Base-by-base conservation (phyloP, 2,888 invertebrate species). In the Acrobeloides nanus region DNA sequence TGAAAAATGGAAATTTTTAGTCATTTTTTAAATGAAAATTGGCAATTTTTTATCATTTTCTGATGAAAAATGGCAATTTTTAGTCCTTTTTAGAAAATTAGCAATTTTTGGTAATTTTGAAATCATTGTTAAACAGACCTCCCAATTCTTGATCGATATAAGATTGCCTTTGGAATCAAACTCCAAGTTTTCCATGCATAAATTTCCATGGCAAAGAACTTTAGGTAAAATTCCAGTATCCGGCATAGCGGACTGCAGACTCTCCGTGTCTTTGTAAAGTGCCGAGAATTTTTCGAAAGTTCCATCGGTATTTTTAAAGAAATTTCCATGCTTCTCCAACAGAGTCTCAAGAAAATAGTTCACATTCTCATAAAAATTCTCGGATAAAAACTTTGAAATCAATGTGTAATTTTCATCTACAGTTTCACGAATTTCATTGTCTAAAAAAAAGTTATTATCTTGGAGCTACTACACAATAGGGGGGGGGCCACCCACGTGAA, bases 131-230 rank as follows among this genome's bases (percentile, higher is more conserved):
- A 44, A 27, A 44, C 44, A 15, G 23, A 50, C 26, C n/a, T 50
- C 55, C 50, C 50, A 50, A 24, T 38, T 21, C 5, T 12, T 25
- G 17, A 50, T 50, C 6, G 27, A 20, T 23, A 25, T 4, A 15
- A 54, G 27, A 17, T 54, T 29, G 17, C 27, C 25, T 17, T 50
- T 20, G 15, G 17, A 15, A n/a, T 32, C 40, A 24, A 50, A 50
- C 4, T 27, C 21, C 20, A 50, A 26, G 25, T 50, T 46, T 21
- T n/a, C 24, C 3, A 37, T 24, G 7, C 43, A 55, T 26, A 50
- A 41, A 46, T 50, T 45, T 0, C 50, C 50, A 27, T 50, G 50
- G 33, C 53, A 56, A 8, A 55, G 29, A 18, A 50, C 50, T 20
- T 23, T 23, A 29, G 44, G 48, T 1, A 46, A 15, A 23, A 31